These are phyloP conservation scores for Perithous albicinctus DNA, from an alignment of 2,888 invertebrate genomes.

Conservation along the genomic window DNA sequence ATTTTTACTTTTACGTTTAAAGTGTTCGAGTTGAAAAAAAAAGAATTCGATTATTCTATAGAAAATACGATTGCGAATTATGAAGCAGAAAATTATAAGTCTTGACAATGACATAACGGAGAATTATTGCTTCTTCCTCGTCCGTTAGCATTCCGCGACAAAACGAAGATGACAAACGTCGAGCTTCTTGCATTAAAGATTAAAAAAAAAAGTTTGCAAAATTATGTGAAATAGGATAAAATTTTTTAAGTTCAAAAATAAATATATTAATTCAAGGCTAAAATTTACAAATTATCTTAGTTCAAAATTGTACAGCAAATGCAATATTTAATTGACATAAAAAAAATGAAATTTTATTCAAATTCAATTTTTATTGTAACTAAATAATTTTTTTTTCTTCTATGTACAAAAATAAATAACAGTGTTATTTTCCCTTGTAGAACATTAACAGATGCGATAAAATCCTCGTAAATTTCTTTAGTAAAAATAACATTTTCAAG, in stretches of 20 bases:
- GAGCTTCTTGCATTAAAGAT: not conserved
- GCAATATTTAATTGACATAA: not conserved
- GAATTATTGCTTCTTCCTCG: slow-evolving; percentile 48
- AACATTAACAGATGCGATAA: not conserved
- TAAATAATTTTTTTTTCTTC: not conserved
- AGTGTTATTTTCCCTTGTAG: slow-evolving; percentile 10
- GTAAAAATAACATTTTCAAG: too few species aligned
- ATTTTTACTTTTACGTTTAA: not conserved
- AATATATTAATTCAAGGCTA: not conserved
- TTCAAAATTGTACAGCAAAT: not conserved
- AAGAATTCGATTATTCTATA: slow-evolving; percentile 2
- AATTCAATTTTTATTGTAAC: not conserved
- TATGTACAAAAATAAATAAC: not conserved
- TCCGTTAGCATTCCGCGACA: slow-evolving; percentile 55
- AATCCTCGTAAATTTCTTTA: not conserved
- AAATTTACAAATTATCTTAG: not conserved
- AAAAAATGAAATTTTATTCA: not conserved
- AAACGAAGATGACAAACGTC: not conserved
- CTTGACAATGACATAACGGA: slow-evolving; percentile 58
- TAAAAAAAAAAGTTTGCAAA: not conserved
- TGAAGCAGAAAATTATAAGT: slow-evolving; percentile 53
- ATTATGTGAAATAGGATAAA: not conserved
- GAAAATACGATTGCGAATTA: not conserved
- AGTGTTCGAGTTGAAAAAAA: not conserved
- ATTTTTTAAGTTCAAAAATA: not conserved